Conservation (phyloP, 2,113 vertebrate species). For the Andinoacara biseriatus region DNA sequence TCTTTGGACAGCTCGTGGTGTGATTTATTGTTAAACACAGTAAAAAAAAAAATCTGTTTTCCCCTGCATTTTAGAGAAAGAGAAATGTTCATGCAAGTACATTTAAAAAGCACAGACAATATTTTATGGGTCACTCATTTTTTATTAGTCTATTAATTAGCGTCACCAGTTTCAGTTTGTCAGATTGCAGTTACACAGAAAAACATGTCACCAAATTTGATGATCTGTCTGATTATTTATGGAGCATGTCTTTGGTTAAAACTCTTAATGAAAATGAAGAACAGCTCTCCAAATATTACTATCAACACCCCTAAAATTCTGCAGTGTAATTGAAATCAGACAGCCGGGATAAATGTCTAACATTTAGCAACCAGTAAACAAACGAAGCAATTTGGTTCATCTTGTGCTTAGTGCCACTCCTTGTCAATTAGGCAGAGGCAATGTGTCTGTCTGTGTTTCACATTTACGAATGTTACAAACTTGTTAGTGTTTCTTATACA, state of each 20-base stretch:
- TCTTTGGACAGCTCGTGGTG: not conserved
- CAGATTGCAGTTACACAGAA: conserved; percentile 75
- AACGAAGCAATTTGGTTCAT: conserved; percentile 64
- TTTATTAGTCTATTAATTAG: conserved; percentile 81
- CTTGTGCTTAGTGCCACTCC: conserved; percentile 77
- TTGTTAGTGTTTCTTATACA: conserved; percentile 55
- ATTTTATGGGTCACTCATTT: conserved; percentile 79
- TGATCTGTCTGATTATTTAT: conserved; percentile 62
- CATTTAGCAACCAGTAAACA: conserved; percentile 59
- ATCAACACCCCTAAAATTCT: conserved; percentile 47
- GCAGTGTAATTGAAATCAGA: conserved; percentile 44
- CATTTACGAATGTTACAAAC: conserved; percentile 48
- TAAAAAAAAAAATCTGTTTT: not conserved
- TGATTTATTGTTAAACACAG: not conserved
- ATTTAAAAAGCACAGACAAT: conserved; percentile 31
- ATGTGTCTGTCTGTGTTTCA: conserved; percentile 47
- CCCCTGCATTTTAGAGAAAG: not conserved
- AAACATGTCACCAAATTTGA: conserved; percentile 75
- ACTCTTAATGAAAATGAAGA: conserved; percentile 70
- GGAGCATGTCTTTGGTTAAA: conserved; percentile 78
- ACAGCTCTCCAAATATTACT: conserved; percentile 51
- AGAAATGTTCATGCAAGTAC: not conserved
- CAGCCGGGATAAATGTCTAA: conserved; percentile 41
- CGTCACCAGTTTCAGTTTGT: conserved; percentile 75
- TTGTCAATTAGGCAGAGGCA: conserved; percentile 57